phyloP scores from a whole-genome alignment of 2,797 vertebrate genomes.

The Clarias fuscus region DNA sequence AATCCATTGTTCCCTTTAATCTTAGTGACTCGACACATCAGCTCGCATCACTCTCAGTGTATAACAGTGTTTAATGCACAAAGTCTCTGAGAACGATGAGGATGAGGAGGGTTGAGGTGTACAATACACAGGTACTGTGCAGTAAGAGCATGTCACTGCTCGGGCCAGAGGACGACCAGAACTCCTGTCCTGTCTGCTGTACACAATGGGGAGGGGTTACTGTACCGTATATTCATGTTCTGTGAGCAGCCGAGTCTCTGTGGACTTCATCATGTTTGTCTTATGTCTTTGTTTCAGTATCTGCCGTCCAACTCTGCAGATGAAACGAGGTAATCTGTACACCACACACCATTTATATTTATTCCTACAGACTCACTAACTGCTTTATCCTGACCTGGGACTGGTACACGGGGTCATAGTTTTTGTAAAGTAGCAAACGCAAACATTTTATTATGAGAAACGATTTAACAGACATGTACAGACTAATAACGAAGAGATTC shows the following conservation, averaged over 20 bases:
- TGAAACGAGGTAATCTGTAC: conserved; percentile 61
- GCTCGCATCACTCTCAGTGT: too few relatives aligned
- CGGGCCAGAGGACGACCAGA: background rate
- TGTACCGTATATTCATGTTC: background rate
- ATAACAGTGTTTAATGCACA: too few relatives aligned
- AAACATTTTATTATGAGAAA: background rate
- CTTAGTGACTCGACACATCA: background rate
- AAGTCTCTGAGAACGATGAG: too few relatives aligned
- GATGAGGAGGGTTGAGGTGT: background rate
- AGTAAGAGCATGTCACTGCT: background rate
- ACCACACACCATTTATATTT: background rate
- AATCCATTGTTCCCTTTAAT: background rate
- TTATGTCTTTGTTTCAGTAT: conserved; percentile 15
- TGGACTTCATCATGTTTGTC: background rate
- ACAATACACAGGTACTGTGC: background rate
- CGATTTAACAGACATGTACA: background rate
- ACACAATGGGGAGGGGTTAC: background rate
- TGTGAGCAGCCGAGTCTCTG: background rate
- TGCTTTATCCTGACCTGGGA: background rate
- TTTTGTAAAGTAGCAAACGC: too few relatives aligned
- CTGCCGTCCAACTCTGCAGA: conserved; percentile 38
- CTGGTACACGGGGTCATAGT: background rate
- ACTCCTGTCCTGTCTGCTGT: background rate
- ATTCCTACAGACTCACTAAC: background rate
- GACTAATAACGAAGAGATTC: background rate